phyloP scores from a whole-genome alignment of 1,140 invertebrate species.

The Thaumatotibia leucotreta region DNA sequence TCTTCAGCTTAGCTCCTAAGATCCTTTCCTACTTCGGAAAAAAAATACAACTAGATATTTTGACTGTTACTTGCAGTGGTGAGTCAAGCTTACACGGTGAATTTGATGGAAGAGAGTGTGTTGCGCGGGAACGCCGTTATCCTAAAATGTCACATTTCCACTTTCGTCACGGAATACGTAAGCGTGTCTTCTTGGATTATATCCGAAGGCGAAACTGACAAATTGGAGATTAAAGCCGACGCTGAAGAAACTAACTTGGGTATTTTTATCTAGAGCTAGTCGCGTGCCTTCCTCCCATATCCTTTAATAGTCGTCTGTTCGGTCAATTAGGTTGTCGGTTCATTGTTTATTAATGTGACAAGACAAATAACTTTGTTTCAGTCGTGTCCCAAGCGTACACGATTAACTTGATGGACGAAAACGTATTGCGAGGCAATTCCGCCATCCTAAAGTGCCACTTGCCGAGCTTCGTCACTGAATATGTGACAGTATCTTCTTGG shows the following conservation, averaged over 20 bases:
- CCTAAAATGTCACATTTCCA: constrained; percentile 94
- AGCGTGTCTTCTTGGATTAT: constrained; percentile 90
- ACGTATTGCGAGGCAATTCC: constrained; percentile 91
- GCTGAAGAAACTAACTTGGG: constrained; percentile 54
- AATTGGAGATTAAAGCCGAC: constrained; percentile 61
- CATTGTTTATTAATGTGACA: constrained; percentile 13
- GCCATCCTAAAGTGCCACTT: constrained; percentile 94
- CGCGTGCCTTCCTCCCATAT: constrained; percentile 1
- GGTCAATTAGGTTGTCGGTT: constrained; percentile 1
- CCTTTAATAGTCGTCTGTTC: neutral
- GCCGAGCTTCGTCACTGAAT: constrained; percentile 93
- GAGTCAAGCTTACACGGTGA: constrained; percentile 90
- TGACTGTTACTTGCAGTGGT: constrained; percentile 83
- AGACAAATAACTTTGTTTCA: constrained; percentile 74
- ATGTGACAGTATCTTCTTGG: constrained; percentile 90
- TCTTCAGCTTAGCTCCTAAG: neutral
- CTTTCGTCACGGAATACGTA: constrained; percentile 93
- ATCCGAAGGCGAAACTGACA: constrained; percentile 79
- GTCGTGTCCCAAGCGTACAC: constrained; percentile 93
- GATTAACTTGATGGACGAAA: constrained; percentile 93
- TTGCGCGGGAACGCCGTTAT: constrained; percentile 91
- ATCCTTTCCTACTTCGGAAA: neutral
- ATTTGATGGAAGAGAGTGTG: constrained; percentile 93
- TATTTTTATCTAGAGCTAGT: constrained; percentile 29
- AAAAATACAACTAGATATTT: neutral